phyloP scores from a whole-genome alignment of 2,797 vertebrate species.

The Clamator glandarius region DNA sequence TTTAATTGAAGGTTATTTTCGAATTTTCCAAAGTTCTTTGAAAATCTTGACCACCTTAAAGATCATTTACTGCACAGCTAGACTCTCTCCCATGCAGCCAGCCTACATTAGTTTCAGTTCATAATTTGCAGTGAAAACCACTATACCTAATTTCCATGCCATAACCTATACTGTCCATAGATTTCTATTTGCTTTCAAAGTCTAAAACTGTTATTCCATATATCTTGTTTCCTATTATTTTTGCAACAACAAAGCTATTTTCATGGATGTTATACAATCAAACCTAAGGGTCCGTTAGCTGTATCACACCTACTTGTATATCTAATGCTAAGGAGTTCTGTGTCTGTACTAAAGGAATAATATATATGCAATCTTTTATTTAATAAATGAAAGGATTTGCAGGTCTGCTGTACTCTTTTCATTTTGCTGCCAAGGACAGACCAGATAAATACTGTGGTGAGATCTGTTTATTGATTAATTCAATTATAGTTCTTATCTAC shows the following conservation, averaged over 20 bases:
- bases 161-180: neutral
- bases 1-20: neutral
- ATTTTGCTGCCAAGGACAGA: slow-evolving; percentile 27
- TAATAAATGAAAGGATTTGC: slow-evolving; percentile 1
- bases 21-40: neutral
- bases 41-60: neutral
- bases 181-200: neutral
- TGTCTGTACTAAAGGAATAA: neutral
- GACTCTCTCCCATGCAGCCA: neutral
- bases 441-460: neutral
- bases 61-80: neutral
- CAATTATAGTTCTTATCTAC: slow-evolving; percentile 33
- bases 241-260: neutral
- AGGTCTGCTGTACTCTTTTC: neutral
- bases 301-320: neutral
- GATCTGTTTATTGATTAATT: slow-evolving; percentile 52
- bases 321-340: neutral
- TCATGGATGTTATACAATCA: neutral
- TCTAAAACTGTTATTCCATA: neutral
- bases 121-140: neutral
- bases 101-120: neutral
- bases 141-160: neutral
- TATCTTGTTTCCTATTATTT: neutral
- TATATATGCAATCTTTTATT: neutral
- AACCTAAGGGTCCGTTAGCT: neutral